Percentiles rank a stretch among this genome's conserved stretches.
These are phyloP conservation scores for Callimorpha dominula DNA, from an alignment of 2,888 invertebrate species.

Conservation along the genomic window DNA sequence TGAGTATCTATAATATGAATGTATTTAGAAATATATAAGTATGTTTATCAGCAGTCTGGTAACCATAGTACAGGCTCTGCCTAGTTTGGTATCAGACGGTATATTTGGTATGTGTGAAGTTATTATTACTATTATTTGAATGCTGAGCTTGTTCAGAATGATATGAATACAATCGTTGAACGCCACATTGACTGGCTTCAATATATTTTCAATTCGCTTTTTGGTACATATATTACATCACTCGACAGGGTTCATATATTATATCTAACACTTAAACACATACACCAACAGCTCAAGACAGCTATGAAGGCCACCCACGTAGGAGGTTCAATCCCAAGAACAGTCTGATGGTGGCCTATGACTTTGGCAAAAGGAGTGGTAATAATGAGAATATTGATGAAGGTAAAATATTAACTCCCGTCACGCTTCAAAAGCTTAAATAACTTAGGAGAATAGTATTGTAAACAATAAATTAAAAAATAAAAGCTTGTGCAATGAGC, in stretches of 20 bases:
- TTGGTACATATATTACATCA: conserved; percentile 2
- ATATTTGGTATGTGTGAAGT: background rate
- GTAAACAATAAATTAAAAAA: conserved; percentile 19
- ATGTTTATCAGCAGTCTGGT: too few species aligned
- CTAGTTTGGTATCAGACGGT: background rate
- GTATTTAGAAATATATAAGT: too few species aligned
- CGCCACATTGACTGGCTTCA: conserved; percentile 46
- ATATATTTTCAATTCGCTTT: conserved; percentile 28
- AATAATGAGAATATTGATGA: conserved; percentile 68
- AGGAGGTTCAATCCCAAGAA: conserved; percentile 74
- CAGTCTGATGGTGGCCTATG: conserved; percentile 71
- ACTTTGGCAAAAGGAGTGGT: conserved; percentile 78
- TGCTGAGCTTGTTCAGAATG: background rate
- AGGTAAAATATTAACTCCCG: conserved; percentile 67
- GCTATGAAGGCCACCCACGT: conserved; percentile 55
- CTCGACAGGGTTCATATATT: conserved; percentile 19
- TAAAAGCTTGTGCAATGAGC: conserved; percentile 42
- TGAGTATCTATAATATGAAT: too few species aligned
- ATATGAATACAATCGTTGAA: conserved; percentile 14
- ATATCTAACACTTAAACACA: conserved; percentile 28
- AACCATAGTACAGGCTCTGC: too few species aligned
- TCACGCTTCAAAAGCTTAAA: conserved; percentile 33
- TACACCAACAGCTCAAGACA: conserved; percentile 56
- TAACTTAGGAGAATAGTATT: conserved; percentile 23
- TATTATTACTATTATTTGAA: background rate